Base-by-base conservation (phyloP, 1,140 invertebrate species). In the Drosophila varians region DNA sequence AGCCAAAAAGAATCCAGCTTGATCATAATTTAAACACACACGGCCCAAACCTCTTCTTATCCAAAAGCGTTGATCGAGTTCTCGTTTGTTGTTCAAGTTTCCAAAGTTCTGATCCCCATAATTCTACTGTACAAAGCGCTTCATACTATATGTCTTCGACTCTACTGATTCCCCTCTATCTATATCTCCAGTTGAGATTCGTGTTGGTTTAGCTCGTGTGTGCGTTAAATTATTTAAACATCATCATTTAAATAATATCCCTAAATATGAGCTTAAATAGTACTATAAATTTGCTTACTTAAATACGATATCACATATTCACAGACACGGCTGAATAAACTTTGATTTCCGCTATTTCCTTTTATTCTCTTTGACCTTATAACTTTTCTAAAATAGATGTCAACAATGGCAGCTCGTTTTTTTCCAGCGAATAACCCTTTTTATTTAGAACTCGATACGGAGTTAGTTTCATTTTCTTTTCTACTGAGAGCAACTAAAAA, bases 181-280 rank as follows among this genome's bases (percentile, higher is more conserved):
- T 36, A 18, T 42, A 21, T 47, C 28, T 31, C 31, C 38, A 25
- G 42, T 51, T 48, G 36, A 56, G 45, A 58, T 65, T 26, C 60
- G 14, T 47, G 61, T 54, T 84, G 82, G 80, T 68, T 74, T 80
- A 49, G 86, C 84, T 89, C 66, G 79, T 90, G 91, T 91, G 83
- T 91, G 90, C 62, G n/a, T 79, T 89, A 87, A 92, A 92, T 91
- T 92, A 91, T 91, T 12, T 91, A 91, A 92, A 90, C 86, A 88
- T 38, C 40, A 68, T 71, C 46, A 46, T 56, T 48, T 66, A 86
- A 86, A 66, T 75, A 61, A 60, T 66, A 36, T 16, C 49, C 47
- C 65, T 86, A 87, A 86, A 77, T 72, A 53, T 26, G 36, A 74
- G 54, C 72, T 51, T 65, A 69, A 52, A 46, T 70, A 61, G 60